phyloP scores from a whole-genome alignment of 2,113 vertebrate species.

The Antechinus flavipes region DNA sequence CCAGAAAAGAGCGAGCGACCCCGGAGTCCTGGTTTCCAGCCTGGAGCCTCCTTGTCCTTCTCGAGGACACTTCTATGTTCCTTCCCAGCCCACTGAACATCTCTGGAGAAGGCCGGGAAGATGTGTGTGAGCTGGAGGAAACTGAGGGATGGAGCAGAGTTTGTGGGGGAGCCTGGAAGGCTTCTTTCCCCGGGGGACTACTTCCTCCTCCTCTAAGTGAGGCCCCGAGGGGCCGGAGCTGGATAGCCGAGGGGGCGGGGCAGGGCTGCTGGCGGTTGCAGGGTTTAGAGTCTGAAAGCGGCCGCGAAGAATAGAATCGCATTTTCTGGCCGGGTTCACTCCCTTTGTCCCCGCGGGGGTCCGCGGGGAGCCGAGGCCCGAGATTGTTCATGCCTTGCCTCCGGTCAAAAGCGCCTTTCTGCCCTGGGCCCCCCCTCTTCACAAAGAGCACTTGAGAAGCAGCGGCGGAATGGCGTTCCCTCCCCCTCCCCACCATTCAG shows the following conservation, averaged over 20 bases:
- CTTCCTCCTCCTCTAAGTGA: background rate
- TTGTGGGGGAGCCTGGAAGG: background rate
- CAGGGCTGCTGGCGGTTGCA: background rate
- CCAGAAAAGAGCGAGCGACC: background rate
- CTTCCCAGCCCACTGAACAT: background rate
- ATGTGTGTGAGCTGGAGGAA: background rate
- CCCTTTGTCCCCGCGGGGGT: conserved; percentile 82
- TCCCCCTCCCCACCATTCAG: conserved; percentile 35
- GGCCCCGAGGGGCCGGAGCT: background rate
- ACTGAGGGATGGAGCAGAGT: background rate
- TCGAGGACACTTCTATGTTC: background rate
- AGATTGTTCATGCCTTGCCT: conserved; percentile 86
- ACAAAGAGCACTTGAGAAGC: conserved; percentile 86
- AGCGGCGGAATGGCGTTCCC: conserved; percentile 78
- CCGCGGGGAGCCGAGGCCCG: background rate
- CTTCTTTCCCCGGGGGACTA: background rate
- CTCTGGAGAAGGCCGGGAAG: background rate
- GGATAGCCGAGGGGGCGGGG: background rate
- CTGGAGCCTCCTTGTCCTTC: background rate
- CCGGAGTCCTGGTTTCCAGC: background rate
- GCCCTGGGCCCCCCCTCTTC: conserved; percentile 86
- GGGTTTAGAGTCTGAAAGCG: background rate
- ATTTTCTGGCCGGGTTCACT: conserved; percentile 90
- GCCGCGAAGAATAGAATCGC: conserved; percentile 77
- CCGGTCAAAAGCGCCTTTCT: conserved; percentile 83